A percentile compares a stretch with the other conserved stretches of the same genome.
phyloP scores from a whole-genome alignment of 1,140 invertebrate genomes.

The Rhopalosiphum padi region DNA sequence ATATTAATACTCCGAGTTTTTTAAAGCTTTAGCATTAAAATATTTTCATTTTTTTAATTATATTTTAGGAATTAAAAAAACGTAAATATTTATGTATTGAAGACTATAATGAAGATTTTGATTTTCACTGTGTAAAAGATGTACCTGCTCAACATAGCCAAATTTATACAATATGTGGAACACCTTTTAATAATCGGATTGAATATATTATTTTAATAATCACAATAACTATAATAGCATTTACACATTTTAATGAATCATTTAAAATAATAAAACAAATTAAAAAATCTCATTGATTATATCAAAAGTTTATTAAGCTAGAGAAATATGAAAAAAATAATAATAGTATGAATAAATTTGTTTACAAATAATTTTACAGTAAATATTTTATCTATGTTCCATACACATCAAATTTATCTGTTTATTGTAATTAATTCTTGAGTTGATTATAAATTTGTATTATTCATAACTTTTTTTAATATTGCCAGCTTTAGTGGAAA shows the following conservation, averaged over 20 bases:
- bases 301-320: constrained; percentile 20
- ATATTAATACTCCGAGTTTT: neutral
- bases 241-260: constrained; percentile 56
- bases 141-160: constrained; percentile 66
- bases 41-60: constrained; percentile 50
- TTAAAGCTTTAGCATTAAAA: neutral
- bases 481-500: neutral
- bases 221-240: constrained; percentile 66
- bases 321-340: neutral
- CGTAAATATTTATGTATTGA: constrained; percentile 75
- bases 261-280: neutral
- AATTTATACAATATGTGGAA: constrained; percentile 80
- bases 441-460: neutral
- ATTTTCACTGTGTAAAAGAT: constrained; percentile 75
- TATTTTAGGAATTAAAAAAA: constrained; percentile 71
- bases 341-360: neutral
- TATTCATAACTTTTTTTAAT: neutral
- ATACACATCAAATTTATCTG: neutral
- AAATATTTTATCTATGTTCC: neutral
- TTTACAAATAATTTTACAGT: neutral
- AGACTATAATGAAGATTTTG: constrained; percentile 78
- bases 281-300: neutral
- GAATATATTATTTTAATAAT: constrained; percentile 74
- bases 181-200: constrained; percentile 72
- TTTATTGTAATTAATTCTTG: neutral